Base-by-base conservation (phyloP, 1,140 invertebrate genomes). In the Pachyrhynchus sulphureomaculatus region DNA sequence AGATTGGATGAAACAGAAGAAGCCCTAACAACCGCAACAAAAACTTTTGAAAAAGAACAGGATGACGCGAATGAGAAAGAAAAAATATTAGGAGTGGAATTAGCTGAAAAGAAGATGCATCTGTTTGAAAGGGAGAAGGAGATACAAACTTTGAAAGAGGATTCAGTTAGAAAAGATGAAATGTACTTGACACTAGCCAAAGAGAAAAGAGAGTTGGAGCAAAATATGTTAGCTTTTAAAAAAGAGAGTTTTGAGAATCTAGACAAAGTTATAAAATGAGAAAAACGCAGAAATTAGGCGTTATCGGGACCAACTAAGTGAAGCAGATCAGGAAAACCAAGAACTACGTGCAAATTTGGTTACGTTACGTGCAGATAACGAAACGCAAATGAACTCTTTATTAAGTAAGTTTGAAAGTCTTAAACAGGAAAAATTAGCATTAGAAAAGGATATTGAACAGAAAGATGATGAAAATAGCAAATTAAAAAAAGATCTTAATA, bases 171-270 rank as follows among this genome's bases (percentile, higher is more conserved):
- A 21, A 81, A 83, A 58, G 83, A 87, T 72, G 82, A 82, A 26
- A 83, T 86, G 75, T 77, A 84, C 17, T 70, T 81, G 39, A 81
- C 83, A 67, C 72, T 86, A n/a, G 79, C 80, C 6, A 79, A 77
- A 68, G 83, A 84, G 55, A 83, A 84, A 10, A 77, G 74, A 8
- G 51, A 65, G 51, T 58, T 68, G 9, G 67, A 70, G 54, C 26
- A 68, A 34, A 53, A 69, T 33, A 36, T 72, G 13, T 12, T 24
- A 4, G 59, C 45, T 39, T 62, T 66, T 5, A 64, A 61, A 20
- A 44, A 55, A 23, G 65, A 63, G 0, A 62, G 52, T 33, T 62
- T 45, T 21, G n/a, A 55, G 6, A 65, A 54, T 21, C 13, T 58
- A 32, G 51, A 80, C 56, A 72, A 76, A 59, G 67, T 72, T 51